These are phyloP conservation scores for Colistium nudipinnis DNA, from an alignment of 2,113 vertebrate species.

Conservation along the genomic window DNA sequence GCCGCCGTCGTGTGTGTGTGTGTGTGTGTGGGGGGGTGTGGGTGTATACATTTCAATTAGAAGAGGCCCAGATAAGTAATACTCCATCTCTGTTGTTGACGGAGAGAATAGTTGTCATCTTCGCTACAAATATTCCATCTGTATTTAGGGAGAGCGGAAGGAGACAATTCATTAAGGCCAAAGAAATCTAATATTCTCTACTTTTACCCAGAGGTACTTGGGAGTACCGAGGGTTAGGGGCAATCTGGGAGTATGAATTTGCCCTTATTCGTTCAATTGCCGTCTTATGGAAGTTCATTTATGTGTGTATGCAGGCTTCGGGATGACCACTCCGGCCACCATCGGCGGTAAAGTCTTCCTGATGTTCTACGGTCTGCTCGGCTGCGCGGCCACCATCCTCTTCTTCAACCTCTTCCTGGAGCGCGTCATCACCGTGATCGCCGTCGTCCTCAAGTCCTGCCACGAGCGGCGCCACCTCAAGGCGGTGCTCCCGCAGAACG, in stretches of 20 bases:
- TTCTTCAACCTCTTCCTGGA: slow-evolving; percentile 99
- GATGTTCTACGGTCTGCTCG: slow-evolving; percentile 94
- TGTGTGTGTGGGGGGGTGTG: no score
- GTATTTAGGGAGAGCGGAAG: not conserved
- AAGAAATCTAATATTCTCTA: accelerated
- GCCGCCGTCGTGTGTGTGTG: no score
- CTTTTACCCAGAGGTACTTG: not conserved
- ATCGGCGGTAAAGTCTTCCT: slow-evolving; percentile 93
- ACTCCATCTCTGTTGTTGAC: not conserved
- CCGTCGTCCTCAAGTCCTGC: slow-evolving; percentile 88
- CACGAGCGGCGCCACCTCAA: slow-evolving; percentile 85
- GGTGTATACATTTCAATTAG: slow-evolving; percentile 12
- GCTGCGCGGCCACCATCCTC: slow-evolving; percentile 94
- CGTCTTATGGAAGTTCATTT: not conserved
- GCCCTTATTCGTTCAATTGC: no score
- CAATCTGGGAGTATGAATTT: no score
- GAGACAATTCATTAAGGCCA: not conserved
- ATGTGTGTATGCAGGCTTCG: slow-evolving; percentile 88
- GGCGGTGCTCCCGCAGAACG: slow-evolving; percentile 76
- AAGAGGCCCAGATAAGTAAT: not conserved
- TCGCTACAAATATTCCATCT: not conserved
- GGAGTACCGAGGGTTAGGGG: no score
- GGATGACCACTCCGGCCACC: slow-evolving; percentile 95
- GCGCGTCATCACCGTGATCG: slow-evolving; percentile 93
- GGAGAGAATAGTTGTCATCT: not conserved